Evolutionary conservation across 2,113 vertebrate genomes (phyloP).

Genomic region (Chamaea fasciata): DNA sequence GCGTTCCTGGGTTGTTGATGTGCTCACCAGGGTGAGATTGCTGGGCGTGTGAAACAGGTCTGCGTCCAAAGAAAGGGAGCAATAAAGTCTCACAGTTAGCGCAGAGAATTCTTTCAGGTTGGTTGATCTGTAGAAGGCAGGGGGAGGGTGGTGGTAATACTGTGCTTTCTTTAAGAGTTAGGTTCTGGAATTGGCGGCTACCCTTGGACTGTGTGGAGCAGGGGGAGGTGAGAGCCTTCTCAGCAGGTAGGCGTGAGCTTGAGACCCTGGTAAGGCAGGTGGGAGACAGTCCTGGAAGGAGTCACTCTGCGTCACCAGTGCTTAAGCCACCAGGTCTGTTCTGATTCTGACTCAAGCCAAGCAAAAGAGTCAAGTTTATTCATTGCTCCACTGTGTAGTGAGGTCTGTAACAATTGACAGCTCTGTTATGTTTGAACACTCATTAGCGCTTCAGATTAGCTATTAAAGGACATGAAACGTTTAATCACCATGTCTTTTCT

Average conservation of each 20-base stretch:
- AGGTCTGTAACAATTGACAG: background rate
- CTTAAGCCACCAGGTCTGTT: background rate
- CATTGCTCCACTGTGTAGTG: background rate
- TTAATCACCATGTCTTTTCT: slow-evolving; percentile 25
- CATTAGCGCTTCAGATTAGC: slow-evolving; percentile 21
- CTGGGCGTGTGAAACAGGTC: accelerated
- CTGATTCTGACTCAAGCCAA: background rate
- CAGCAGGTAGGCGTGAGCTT: accelerated
- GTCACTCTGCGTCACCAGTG: accelerated
- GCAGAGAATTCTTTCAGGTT: background rate
- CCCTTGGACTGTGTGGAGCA: background rate
- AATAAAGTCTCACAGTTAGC: accelerated
- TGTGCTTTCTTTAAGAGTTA: background rate
- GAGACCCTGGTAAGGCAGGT: background rate
- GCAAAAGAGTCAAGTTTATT: background rate
- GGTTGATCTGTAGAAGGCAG: background rate
- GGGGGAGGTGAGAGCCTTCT: background rate
- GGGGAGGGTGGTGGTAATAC: background rate
- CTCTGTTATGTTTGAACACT: background rate
- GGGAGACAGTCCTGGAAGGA: background rate
- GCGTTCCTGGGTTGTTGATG: background rate
- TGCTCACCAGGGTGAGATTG: background rate
- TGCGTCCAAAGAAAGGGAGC: accelerated
- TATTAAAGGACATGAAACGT: slow-evolving; percentile 28
- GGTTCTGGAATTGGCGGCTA: background rate